These are phyloP conservation scores for Mirounga angustirostris DNA, from an alignment of 2,113 vertebrate genomes.

Conservation along the genomic window DNA sequence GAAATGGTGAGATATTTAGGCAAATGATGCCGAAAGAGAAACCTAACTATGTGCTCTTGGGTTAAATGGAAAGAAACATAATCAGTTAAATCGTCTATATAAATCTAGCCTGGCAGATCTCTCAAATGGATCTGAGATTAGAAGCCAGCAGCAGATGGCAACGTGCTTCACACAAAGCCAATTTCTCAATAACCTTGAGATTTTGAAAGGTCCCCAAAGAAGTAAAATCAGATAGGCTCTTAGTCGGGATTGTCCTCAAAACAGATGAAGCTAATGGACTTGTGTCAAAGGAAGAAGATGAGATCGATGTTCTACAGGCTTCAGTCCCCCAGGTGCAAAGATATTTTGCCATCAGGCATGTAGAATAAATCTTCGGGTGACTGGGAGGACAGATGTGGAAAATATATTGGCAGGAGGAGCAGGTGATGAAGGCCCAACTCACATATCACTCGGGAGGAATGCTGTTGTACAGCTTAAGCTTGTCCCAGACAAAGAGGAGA, in stretches of 20 bases:
- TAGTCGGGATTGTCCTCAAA: slow-evolving; percentile 58
- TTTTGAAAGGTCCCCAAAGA: slow-evolving; percentile 70
- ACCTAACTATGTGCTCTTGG: neutral
- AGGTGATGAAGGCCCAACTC: slow-evolving; percentile 9
- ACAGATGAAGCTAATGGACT: slow-evolving; percentile 79
- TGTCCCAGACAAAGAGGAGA: neutral
- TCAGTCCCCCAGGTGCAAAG: neutral
- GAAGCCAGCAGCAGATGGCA: slow-evolving; percentile 75
- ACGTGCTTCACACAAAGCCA: slow-evolving; percentile 57
- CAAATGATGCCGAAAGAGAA: neutral
- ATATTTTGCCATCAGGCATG: slow-evolving; percentile 43
- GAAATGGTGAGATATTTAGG: neutral
- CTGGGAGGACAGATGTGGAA: slow-evolving; percentile 55
- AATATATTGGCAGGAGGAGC: neutral
- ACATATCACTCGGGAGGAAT: neutral
- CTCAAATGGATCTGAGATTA: slow-evolving; percentile 59
- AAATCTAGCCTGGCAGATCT: slow-evolving; percentile 53
- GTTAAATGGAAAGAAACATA: slow-evolving; percentile 27
- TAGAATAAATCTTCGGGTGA: slow-evolving; percentile 64
- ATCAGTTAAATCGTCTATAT: slow-evolving; percentile 54
- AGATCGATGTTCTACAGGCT: slow-evolving; percentile 56
- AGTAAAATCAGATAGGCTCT: slow-evolving; percentile 65
- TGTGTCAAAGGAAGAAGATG: slow-evolving; percentile 72
- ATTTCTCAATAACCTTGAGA: slow-evolving; percentile 79
- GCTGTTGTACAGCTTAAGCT: neutral